These are phyloP conservation scores for Trachelipus rathkii DNA, from an alignment of 1,140 invertebrate genomes.

Conservation along the genomic window DNA sequence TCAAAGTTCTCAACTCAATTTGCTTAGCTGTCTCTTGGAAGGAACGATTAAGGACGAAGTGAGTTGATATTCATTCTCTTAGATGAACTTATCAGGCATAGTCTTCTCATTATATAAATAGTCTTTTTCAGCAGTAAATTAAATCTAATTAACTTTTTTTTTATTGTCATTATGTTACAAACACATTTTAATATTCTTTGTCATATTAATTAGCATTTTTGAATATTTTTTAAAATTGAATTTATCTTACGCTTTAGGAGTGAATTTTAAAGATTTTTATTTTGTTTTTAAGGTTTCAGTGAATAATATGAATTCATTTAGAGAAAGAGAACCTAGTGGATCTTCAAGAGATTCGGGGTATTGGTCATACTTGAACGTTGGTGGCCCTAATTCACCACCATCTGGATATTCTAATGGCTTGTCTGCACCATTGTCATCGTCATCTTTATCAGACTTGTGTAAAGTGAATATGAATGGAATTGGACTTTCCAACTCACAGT, in stretches of 20 bases:
- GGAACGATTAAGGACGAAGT: neutral
- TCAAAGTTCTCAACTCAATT: neutral
- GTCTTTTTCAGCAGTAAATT: neutral
- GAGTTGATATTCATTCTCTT: neutral
- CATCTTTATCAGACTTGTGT: constrained; percentile 30
- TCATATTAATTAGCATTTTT: too few species aligned
- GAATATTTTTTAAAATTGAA: too few species aligned
- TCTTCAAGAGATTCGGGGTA: constrained; percentile 42
- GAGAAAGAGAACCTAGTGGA: constrained; percentile 41
- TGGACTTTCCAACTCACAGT: constrained; percentile 16
- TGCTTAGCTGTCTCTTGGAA: neutral
- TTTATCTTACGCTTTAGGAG: too few species aligned
- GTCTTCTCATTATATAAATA: neutral
- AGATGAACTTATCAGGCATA: neutral
- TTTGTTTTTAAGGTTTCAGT: too few species aligned
- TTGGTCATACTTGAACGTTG: constrained; percentile 37
- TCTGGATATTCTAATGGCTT: constrained; percentile 28
- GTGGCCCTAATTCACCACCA: constrained; percentile 34
- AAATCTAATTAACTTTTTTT: neutral
- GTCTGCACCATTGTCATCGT: neutral
- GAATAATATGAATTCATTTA: constrained; percentile 15
- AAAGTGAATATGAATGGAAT: constrained; percentile 30
- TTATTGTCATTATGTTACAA: neutral
- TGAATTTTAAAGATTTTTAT: too few species aligned
- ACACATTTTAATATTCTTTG: too few species aligned